phyloP scores from a whole-genome alignment of 2,797 vertebrate genomes.

The Selene dorsalis region DNA sequence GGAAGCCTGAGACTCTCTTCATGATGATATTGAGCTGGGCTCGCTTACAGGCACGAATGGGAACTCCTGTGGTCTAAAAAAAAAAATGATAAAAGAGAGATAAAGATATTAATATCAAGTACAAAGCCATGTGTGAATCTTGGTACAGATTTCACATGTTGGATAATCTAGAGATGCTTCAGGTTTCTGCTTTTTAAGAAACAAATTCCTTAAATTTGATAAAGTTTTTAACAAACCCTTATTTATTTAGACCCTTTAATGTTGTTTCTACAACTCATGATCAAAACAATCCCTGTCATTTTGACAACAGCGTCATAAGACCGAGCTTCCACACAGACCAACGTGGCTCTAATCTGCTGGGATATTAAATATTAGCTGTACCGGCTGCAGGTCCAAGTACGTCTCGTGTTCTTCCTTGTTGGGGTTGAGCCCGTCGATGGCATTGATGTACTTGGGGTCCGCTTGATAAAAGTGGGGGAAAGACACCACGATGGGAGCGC shows the following conservation, averaged over 20 bases:
- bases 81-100: background rate
- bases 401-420: conserved; percentile 89
- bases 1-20: conserved; percentile 84
- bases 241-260: too few relatives aligned
- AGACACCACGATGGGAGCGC: conserved; percentile 88
- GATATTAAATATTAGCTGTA: conserved; percentile 54
- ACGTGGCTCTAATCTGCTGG: background rate
- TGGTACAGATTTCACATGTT: background rate
- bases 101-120: background rate
- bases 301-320: conserved; percentile 25
- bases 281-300: conserved; percentile 19
- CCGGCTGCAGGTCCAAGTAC: conserved; percentile 87
- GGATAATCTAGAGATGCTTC: background rate
- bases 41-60: conserved; percentile 87
- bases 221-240: too few relatives aligned
- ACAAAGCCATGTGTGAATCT: background rate
- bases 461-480: conserved; percentile 91
- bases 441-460: conserved; percentile 83
- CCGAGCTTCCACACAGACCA: background rate
- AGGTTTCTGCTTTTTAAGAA: background rate
- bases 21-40: conserved; percentile 87
- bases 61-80: conserved; percentile 84
- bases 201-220: background rate
- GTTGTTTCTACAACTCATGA: background rate
- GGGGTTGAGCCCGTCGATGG: conserved; percentile 84